Conservation (phyloP, 2,888 invertebrate genomes). For the Hypercompe scribonia region DNA sequence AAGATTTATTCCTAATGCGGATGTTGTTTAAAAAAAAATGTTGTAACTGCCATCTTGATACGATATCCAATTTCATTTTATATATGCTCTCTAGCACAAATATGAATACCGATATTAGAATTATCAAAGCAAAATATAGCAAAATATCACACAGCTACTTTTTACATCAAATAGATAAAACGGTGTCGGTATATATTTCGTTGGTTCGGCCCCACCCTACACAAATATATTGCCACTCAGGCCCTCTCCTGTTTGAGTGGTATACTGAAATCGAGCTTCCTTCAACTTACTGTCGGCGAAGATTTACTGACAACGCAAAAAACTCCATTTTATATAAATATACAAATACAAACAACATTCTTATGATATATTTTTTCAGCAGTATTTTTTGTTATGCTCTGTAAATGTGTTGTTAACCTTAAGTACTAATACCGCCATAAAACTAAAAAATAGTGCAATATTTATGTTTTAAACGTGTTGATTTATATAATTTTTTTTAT, state of each 20-base stretch:
- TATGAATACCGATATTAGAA: neutral
- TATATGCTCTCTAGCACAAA: neutral
- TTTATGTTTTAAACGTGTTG: neutral
- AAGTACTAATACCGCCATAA: neutral
- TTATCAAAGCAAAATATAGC: neutral
- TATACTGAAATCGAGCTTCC: conserved; percentile 48
- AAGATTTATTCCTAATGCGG: too few species aligned
- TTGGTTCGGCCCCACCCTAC: conserved; percentile 32
- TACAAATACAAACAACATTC: neutral
- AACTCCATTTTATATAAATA: conserved; percentile 15
- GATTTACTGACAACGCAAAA: conserved; percentile 24
- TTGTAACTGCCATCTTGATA: too few species aligned
- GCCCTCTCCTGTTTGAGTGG: conserved; percentile 41
- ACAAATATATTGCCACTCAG: conserved; percentile 54
- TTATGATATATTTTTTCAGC: neutral
- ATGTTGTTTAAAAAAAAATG: too few species aligned
- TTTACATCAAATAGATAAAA: conserved; percentile 7
- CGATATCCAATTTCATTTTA: neutral
- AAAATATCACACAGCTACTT: neutral
- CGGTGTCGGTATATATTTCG: conserved; percentile 34
- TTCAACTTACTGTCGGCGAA: conserved; percentile 33
- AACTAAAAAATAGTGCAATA: neutral
- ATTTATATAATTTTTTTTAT: too few species aligned
- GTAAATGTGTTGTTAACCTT: neutral
- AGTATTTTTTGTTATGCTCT: neutral